Evolutionary conservation across 2,888 invertebrate genomes (phyloP), one percentile per base, ranked within the genome.

Genomic region (Prostheceraeus crozeri): DNA sequence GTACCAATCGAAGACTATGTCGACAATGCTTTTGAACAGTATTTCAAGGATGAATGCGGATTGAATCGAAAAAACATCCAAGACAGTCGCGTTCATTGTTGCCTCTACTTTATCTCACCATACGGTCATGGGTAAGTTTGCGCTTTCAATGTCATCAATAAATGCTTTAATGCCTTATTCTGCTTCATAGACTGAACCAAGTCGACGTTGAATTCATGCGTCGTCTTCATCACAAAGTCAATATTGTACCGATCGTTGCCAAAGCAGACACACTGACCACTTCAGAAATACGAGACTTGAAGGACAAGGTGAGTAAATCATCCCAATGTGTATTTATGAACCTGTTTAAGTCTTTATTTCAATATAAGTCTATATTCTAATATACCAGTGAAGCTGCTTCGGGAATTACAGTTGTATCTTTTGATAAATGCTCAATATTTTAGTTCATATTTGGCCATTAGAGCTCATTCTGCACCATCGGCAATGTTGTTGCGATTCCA

Each of bases 11-110:
- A 94, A 66, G 85, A 89, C 74, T 96, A 94, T 77, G 91, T 96
- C 68, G 93, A 96, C 74, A 90, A 93, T 72, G 94, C 94, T 76
- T 96, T 91, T 78, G 76, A 77, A 64, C 81, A 83, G 65, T 84
- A 83, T 69, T 81, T 79, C 25, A 71, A 74, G 57, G 80, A 79
- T 63, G 94, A 94, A 78, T 90, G 90, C 72, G 94, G 94, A 1
- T 81, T 94, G 45, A 94, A 96, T 78, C 83, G 94, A 48, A 84
- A 91, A 65, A 91, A 94, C 76, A 94, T 96, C 68, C 85, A 91
- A 60, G 94, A 96, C 77, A 93, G 91, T 78, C 83, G 94, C 72
- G 89, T 96, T 68, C 94, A 96, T 74, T 94, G 94, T 78, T 94
- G 76, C 65, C 72, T 76, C 66, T 76, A 76, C 65, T 76, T 76